Conservation (phyloP, 1,140 invertebrate genomes). For the Bombus polaris region DNA sequence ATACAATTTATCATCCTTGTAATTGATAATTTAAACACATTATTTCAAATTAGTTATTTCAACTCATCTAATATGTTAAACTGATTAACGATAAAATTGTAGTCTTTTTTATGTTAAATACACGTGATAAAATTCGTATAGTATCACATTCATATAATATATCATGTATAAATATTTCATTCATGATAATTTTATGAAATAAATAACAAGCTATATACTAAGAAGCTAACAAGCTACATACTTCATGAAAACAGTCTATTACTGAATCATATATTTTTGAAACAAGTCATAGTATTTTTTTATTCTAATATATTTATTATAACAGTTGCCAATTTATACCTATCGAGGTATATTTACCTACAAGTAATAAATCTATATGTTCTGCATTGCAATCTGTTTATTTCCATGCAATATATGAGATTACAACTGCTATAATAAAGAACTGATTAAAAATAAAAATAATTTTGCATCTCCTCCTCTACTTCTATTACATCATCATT, state of each 20-base stretch:
- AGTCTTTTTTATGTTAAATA: background rate
- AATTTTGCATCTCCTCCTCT: background rate
- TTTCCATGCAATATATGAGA: background rate
- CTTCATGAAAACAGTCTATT: background rate
- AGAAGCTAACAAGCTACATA: no score
- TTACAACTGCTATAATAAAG: background rate
- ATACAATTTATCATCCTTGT: constrained; percentile 17
- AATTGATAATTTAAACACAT: constrained; percentile 6
- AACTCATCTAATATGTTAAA: background rate
- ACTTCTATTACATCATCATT: no score
- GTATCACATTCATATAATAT: constrained; percentile 39
- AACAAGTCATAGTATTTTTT: background rate
- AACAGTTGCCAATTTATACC: background rate
- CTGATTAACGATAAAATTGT: background rate
- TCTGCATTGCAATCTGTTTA: no score
- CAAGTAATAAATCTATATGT: background rate
- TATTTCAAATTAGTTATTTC: constrained; percentile 14
- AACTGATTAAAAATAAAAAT: background rate
- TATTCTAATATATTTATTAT: background rate
- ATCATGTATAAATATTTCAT: constrained; percentile 15
- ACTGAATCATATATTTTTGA: background rate
- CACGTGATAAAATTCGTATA: background rate
- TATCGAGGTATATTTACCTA: background rate
- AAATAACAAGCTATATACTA: constrained; percentile 30
- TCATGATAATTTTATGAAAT: constrained; percentile 10